Conservation (phyloP, 2,888 invertebrate species). For the Kryphioiulus occultus region DNA sequence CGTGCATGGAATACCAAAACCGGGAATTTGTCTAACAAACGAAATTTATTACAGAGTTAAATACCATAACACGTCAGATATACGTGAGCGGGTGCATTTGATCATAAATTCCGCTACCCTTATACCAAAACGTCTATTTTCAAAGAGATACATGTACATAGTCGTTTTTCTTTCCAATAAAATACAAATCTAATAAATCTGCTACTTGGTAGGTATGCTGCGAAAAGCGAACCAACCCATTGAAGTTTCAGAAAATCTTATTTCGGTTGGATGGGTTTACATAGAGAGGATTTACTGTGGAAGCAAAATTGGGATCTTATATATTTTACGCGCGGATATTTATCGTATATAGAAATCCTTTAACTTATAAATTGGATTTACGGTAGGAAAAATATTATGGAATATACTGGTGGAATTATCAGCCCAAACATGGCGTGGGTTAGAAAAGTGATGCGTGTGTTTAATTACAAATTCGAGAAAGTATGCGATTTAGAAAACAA, state of each 20-base stretch:
- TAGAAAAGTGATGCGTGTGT: background rate
- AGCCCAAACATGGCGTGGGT: background rate
- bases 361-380: constrained; percentile 30
- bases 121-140: background rate
- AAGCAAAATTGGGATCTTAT: constrained; percentile 10
- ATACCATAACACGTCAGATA: background rate
- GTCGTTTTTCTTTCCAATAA: constrained; percentile 15
- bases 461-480: background rate
- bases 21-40: background rate
- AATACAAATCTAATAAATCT: constrained; percentile 24
- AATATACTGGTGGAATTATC: background rate
- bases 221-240: background rate
- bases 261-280: constrained; percentile 31
- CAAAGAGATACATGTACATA: background rate
- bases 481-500: background rate
- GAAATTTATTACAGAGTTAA: background rate
- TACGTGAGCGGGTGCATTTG: background rate
- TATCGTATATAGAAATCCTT: background rate
- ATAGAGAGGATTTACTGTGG: background rate
- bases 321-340: constrained; percentile 1
- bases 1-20: background rate
- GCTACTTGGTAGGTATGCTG: background rate
- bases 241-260: constrained; percentile 1
- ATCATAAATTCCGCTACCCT: background rate
- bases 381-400: background rate